These are phyloP conservation scores for Eurois occulta DNA, from an alignment of 2,888 invertebrate species.

Conservation along the genomic window DNA sequence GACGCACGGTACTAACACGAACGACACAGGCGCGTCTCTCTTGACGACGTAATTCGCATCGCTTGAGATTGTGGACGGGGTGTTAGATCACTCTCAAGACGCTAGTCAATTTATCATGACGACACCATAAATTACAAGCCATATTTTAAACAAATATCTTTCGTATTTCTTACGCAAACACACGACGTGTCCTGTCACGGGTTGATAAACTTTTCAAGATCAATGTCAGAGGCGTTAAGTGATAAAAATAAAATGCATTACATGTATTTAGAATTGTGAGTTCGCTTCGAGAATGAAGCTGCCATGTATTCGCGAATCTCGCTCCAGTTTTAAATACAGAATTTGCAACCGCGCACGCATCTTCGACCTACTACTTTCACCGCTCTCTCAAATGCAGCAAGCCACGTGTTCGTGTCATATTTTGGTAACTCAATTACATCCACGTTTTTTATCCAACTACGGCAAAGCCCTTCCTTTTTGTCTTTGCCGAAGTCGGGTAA, in stretches of 20 bases:
- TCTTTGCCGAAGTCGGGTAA: too few relatives aligned
- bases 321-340: background rate
- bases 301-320: background rate
- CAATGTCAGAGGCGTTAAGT: constrained; percentile 20
- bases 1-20: background rate
- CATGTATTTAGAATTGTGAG: background rate
- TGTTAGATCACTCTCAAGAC: background rate
- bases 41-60: background rate
- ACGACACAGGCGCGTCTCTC: background rate
- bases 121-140: constrained; percentile 23
- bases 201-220: constrained; percentile 56
- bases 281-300: background rate
- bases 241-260: constrained; percentile 34
- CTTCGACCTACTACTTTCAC: background rate
- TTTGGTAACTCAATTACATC: constrained; percentile 4
- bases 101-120: constrained; percentile 1
- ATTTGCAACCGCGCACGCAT: constrained; percentile 9
- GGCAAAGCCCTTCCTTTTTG: too few relatives aligned
- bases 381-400: background rate
- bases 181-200: constrained; percentile 11
- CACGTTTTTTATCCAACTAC: background rate
- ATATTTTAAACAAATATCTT: constrained; percentile 29
- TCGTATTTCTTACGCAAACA: constrained; percentile 27
- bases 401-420: background rate
- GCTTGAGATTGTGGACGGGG: background rate